Evolutionary conservation across 2,888 invertebrate species (phyloP), one percentile per base, ranked within the genome.

Genomic region (Balanococcus diminutus): DNA sequence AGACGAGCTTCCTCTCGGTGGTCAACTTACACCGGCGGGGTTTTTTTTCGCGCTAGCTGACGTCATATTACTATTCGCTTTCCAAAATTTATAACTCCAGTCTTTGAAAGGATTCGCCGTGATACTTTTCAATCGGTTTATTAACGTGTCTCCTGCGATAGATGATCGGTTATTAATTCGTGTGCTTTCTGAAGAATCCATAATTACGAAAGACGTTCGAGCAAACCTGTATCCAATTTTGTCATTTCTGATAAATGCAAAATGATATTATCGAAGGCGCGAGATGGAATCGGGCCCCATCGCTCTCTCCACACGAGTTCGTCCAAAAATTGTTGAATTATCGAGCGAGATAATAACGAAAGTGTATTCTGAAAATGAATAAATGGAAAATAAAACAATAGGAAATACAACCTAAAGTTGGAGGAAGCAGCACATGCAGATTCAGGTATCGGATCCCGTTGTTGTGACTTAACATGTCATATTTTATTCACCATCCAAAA

Each of bases 291-390:
- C 4, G 93, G 92, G 0, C 96, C 96, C 89, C 93, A 96, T 89
- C 94, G 94, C 89, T 97, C 96, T 86, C 97, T 92, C 96, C 97
- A 97, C 14, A 96, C 94, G 22, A 97, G 90, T 89, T 97, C 97
- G 89, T 97, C 96, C 87, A 97, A 90, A 90, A 96, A 96, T 90
- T 96, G 96, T 90, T 97, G 97, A 88, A 97, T 96, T 89, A 96
- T 95, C 90, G 95, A 95, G 81, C 95, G 92, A 1, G 95, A 96
- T 0, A 97, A 90, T 87, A 96, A 89, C 11, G 96, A 95, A 8
- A 96, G 90, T 0, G 96, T 96, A 88, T 96, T 96, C 91, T 96
- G 6, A 22, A 22, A 75, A 72, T 86, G 72, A 86, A 79, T 42
- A 87, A 86, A 46, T 46, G 4, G 5, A 16, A 81, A 9, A 81